Evolutionary conservation across 2,888 invertebrate genomes (phyloP).

Genomic region (Sisyra terminalis): DNA sequence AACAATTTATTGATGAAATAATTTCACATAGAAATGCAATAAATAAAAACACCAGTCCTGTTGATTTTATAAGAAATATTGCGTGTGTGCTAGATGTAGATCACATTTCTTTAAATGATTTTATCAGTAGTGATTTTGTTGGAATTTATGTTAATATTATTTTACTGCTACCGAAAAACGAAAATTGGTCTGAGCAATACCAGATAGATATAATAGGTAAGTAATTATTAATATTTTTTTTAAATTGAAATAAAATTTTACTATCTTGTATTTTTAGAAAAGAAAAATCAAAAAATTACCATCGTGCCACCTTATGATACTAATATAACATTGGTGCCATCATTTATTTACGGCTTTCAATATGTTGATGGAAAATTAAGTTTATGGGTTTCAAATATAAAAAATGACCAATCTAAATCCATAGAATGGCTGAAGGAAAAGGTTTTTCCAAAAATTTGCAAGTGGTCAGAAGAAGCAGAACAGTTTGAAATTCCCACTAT

Average conservation of each 20-base stretch:
- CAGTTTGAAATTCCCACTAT: slow-evolving; percentile 17
- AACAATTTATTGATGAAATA: slow-evolving; percentile 14
- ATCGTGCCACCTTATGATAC: slow-evolving; percentile 31
- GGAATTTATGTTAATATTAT: slow-evolving; percentile 25
- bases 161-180: slow-evolving; percentile 26
- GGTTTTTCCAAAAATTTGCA: slow-evolving; percentile 40
- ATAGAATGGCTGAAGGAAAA: slow-evolving; percentile 36
- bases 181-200: slow-evolving; percentile 17
- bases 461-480: slow-evolving; percentile 37
- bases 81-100: slow-evolving; percentile 15
- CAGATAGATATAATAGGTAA: slow-evolving; percentile 18
- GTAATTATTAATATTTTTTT: slow-evolving; percentile 18
- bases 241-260: slow-evolving; percentile 21
- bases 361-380: slow-evolving; percentile 20
- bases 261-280: slow-evolving; percentile 28
- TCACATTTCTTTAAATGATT: slow-evolving; percentile 20
- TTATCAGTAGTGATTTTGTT: slow-evolving; percentile 14
- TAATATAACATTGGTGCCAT: slow-evolving; percentile 27
- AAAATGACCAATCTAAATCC: slow-evolving; percentile 25
- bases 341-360: slow-evolving; percentile 30
- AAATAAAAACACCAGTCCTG: slow-evolving; percentile 16
- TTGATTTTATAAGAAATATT: slow-evolving; percentile 17
- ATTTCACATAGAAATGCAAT: slow-evolving; percentile 19
- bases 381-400: slow-evolving; percentile 24
- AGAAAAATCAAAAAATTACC: slow-evolving; percentile 22